These are phyloP conservation scores for Asobara japonica DNA, from an alignment of 1,140 invertebrate genomes.

Conservation along the genomic window DNA sequence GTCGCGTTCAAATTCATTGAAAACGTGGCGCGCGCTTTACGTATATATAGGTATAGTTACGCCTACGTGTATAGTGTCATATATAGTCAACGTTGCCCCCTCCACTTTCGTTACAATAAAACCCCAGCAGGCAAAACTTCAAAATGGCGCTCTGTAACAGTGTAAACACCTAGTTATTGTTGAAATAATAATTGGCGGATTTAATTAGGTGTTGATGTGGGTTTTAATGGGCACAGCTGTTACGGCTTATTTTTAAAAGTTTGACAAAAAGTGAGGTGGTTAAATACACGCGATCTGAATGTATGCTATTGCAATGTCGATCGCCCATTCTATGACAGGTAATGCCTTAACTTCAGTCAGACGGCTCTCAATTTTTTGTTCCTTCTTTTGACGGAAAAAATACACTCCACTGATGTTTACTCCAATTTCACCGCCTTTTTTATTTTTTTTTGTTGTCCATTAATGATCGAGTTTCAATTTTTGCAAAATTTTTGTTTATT, in stretches of 20 bases:
- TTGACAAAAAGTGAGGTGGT: constrained; percentile 38
- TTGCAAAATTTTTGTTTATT: too few relatives aligned
- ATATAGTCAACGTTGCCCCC: too few relatives aligned
- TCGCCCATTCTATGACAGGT: constrained; percentile 74
- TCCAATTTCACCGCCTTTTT: too few relatives aligned
- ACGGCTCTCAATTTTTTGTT: not conserved
- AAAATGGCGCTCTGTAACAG: constrained; percentile 42
- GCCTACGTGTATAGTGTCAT: too few relatives aligned
- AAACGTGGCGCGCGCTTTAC: too few relatives aligned
- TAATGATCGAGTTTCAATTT: too few relatives aligned
- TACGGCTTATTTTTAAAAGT: not conserved
- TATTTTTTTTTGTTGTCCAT: too few relatives aligned
- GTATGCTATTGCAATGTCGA: constrained; percentile 71
- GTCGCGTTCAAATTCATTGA: too few relatives aligned
- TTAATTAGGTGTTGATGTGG: not conserved
- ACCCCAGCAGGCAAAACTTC: constrained; percentile 36
- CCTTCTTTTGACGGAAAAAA: too few relatives aligned
- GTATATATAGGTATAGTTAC: not conserved
- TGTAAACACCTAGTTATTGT: constrained; percentile 46
- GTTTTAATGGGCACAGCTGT: not conserved
- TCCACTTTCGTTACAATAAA: not conserved
- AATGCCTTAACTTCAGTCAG: constrained; percentile 39
- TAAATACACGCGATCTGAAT: constrained; percentile 59
- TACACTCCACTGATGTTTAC: too few relatives aligned
- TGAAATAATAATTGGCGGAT: constrained; percentile 31